Evolutionary conservation across 2,113 vertebrate species (phyloP), one percentile per base, ranked within the genome.

Genomic region (Tachysurus vachellii): DNA sequence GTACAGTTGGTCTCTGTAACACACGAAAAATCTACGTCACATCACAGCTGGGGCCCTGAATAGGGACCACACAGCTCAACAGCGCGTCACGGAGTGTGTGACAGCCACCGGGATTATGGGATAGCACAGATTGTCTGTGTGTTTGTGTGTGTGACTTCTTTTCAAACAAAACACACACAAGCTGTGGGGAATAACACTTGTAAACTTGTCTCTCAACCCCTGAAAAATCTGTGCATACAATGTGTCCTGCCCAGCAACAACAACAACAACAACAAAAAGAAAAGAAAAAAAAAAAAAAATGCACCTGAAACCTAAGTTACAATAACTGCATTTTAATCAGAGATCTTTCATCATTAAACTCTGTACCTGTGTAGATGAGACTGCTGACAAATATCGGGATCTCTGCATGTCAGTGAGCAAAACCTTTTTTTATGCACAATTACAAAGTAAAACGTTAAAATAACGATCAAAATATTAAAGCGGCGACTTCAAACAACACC

Each of bases 11-110:
- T 62, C 85, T 68, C 56, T 50, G 80, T 84, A 71, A 91, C 64
- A 86, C 42, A 81, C 31, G 28, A 80, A 83, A 82, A 86, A 86
- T 91, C 91, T 86, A 84, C 88, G 82, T 89, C 73, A 59, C 42
- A 73, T 76, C 82, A 90, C 91, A 92, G 89, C 92, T 93, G 91
- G 91, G 85, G 59, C 88, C 61, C n/a, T 0, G 83, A 85, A 80
- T 92, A 91, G 50, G 79, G 88, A 91, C 91, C 91, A 92, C 90
- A 86, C 88, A 92, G 88, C 90, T 75, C 85, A 59, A 42, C 90
- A 92, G 85, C 83, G 90, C 80, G 90, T 91, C 92, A 92, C 23
- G 2, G 87, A 79, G 90, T 42, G 85, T 28, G 66, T 90, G 90
- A 90, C 62, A 47, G 68, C 26, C 59, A 79, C 70, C 59, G 17